Conservation (phyloP, 2,888 invertebrate species). For the Micropterix aruncella region DNA sequence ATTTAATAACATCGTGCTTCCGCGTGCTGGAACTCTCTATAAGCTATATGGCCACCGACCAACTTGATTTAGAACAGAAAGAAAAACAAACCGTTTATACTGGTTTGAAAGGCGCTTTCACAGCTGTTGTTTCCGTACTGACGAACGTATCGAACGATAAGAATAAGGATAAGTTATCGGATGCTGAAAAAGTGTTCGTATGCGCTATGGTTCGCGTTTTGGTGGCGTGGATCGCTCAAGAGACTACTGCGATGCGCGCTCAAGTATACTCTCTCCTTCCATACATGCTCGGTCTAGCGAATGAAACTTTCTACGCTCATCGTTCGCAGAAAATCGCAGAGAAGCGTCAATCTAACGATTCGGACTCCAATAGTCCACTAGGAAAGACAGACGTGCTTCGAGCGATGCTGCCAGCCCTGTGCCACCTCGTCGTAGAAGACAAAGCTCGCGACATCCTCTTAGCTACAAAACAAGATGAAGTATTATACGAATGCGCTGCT, state of each 20-base stretch:
- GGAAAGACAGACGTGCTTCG: constrained; percentile 61
- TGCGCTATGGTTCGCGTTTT: constrained; percentile 74
- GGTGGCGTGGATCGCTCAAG: constrained; percentile 83
- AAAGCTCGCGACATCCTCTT: constrained; percentile 68
- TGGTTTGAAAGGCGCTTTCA: constrained; percentile 78
- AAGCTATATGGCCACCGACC: constrained; percentile 66
- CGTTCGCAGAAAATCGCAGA: constrained; percentile 54
- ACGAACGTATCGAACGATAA: constrained; percentile 62
- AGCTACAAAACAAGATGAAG: constrained; percentile 64
- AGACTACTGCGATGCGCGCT: constrained; percentile 75
- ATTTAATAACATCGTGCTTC: constrained; percentile 72
- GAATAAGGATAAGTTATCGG: constrained; percentile 50
- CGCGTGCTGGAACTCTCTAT: constrained; percentile 67
- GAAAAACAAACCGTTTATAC: constrained; percentile 85
- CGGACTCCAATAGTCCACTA: constrained; percentile 28
- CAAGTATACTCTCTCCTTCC: constrained; percentile 72
- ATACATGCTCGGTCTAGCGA: constrained; percentile 64
- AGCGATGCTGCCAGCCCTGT: constrained; percentile 75
- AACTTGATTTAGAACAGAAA: constrained; percentile 74
- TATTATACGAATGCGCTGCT: constrained; percentile 62
- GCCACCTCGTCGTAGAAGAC: constrained; percentile 86
- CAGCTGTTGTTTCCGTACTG: constrained; percentile 62
- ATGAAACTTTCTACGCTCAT: constrained; percentile 68
- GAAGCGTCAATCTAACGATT: constrained; percentile 44
- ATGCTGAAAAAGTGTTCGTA: constrained; percentile 63